phyloP scores from a whole-genome alignment of 2,888 invertebrate genomes.

The Fissipunctia ypsillon region DNA sequence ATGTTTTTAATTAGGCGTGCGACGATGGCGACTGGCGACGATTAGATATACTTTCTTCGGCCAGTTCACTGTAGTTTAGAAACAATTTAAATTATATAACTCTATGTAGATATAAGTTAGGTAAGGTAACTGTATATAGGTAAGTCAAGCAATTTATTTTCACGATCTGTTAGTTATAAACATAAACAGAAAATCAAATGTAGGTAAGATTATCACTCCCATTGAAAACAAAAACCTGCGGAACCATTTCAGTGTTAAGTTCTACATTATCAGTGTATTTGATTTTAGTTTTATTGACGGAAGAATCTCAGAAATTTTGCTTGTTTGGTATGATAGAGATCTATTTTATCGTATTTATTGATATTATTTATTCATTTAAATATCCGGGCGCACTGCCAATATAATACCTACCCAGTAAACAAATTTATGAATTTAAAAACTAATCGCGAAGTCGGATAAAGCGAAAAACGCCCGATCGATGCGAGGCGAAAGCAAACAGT shows the following conservation, averaged over 20 bases:
- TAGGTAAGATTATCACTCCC: neutral
- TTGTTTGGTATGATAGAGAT: neutral
- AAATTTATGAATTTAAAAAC: neutral
- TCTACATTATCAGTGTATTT: conserved; percentile 17
- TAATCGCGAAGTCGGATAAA: too few relatives aligned
- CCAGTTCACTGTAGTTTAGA: conserved; percentile 16
- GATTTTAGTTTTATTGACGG: conserved; percentile 4
- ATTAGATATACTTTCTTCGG: conserved; percentile 22
- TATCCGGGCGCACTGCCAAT: neutral
- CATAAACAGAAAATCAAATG: neutral
- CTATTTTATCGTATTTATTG: neutral
- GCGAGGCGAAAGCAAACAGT: neutral
- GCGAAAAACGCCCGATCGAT: neutral
- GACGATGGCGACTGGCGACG: too few relatives aligned
- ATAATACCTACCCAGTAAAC: neutral
- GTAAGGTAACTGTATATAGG: conserved; percentile 24
- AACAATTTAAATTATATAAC: neutral
- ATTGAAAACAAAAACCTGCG: neutral
- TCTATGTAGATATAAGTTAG: conserved; percentile 5
- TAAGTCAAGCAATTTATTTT: conserved; percentile 31
- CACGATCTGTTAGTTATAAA: conserved; percentile 1
- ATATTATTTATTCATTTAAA: neutral
- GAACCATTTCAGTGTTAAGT: conserved; percentile 22
- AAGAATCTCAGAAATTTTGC: conserved; percentile 4
- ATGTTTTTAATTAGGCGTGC: conserved; percentile 13